Evolutionary conservation across 2,888 invertebrate species (phyloP).

Genomic region (Adelphocoris suturalis): DNA sequence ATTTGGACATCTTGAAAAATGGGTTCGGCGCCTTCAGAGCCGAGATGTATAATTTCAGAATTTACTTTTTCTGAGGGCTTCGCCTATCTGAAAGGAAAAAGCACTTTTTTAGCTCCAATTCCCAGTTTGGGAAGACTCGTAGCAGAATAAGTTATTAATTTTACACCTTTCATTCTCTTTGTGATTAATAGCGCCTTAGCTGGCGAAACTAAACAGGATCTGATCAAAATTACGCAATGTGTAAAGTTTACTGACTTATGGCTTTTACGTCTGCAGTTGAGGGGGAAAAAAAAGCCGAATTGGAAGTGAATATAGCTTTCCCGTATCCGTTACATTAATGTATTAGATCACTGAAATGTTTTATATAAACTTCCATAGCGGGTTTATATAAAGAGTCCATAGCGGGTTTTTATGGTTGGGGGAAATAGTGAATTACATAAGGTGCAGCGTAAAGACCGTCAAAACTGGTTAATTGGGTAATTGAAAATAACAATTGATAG

Average conservation of each 20-base stretch:
- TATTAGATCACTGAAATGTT: too few species aligned
- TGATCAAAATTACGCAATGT: background rate
- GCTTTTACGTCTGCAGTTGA: too few species aligned
- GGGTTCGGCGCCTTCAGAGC: background rate
- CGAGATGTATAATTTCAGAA: background rate
- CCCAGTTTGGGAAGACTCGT: background rate
- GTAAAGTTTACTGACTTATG: background rate
- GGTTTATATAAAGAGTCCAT: too few species aligned
- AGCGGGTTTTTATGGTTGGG: too few species aligned
- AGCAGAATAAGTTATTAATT: background rate
- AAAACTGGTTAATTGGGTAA: too few species aligned
- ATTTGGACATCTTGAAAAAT: conserved; percentile 17
- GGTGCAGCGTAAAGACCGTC: too few species aligned
- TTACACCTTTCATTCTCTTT: background rate
- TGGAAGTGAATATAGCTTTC: too few species aligned
- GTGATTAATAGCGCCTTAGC: background rate
- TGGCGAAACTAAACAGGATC: background rate
- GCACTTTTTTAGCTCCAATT: background rate
- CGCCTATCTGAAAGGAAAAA: background rate
- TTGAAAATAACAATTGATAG: too few species aligned
- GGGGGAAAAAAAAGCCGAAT: too few species aligned
- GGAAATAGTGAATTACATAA: too few species aligned
- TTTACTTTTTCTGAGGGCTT: background rate
- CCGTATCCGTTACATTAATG: too few species aligned
- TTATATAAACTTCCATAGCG: too few species aligned